phyloP scores from a whole-genome alignment of 92 coral and sea anemone genomes.

The Parazoanthus darwini region DNA sequence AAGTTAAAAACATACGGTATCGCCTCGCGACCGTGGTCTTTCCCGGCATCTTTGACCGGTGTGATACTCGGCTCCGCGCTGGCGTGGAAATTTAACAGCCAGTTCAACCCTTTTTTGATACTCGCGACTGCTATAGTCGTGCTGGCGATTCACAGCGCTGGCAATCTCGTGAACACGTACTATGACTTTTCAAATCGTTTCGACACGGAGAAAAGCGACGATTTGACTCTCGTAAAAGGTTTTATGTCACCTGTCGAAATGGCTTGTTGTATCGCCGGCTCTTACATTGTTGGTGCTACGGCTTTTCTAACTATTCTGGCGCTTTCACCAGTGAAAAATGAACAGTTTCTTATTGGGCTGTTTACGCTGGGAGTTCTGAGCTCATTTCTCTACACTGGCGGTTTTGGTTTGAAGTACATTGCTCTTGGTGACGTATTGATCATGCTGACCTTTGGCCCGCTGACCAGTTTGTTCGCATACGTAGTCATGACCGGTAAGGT shows the following conservation, averaged over 20 bases:
- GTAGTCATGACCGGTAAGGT: slow-evolving; percentile 59
- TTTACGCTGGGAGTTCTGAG: slow-evolving; percentile 57
- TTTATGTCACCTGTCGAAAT: slow-evolving; percentile 56
- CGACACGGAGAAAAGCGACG: slow-evolving; percentile 70
- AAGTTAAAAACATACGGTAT: slow-evolving; percentile 47
- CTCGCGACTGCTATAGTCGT: slow-evolving; percentile 53
- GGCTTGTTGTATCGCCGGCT: slow-evolving; percentile 47
- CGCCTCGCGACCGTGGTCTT: slow-evolving; percentile 76
- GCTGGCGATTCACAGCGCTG: slow-evolving; percentile 71
- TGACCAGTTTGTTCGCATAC: slow-evolving; percentile 62
- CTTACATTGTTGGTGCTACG: slow-evolving; percentile 51
- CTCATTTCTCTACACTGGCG: slow-evolving; percentile 77
- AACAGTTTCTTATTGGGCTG: slow-evolving; percentile 27
- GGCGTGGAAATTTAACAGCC: slow-evolving; percentile 58
- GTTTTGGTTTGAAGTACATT: slow-evolving; percentile 71
- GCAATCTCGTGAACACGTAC: slow-evolving; percentile 75
- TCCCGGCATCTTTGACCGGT: slow-evolving; percentile 60
- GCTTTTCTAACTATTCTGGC: slow-evolving; percentile 53
- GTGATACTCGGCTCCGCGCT: slow-evolving; percentile 60
- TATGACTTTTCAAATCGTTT: slow-evolving; percentile 69
- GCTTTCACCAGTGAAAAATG: slow-evolving; percentile 42
- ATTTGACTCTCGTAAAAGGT: slow-evolving; percentile 57
- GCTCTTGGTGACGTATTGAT: slow-evolving; percentile 76
- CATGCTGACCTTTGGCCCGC: slow-evolving; percentile 64
- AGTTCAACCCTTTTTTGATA: slow-evolving; percentile 47